Base-by-base conservation (phyloP, 2,113 vertebrate genomes). In the Crocuta crocuta region DNA sequence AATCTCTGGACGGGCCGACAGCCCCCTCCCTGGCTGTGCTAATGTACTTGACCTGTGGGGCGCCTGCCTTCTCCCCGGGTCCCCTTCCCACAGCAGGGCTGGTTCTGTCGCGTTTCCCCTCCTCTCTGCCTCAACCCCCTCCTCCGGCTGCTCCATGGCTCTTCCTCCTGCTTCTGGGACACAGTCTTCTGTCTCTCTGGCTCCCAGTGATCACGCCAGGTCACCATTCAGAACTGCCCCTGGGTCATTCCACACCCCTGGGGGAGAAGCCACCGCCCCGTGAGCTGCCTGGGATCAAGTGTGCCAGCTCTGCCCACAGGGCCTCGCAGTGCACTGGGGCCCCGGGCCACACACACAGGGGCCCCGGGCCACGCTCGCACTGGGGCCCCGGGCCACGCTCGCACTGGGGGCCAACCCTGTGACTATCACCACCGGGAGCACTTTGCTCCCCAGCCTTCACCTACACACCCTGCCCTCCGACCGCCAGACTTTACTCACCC, bases 1-100 rank as follows among this genome's bases (percentile, higher is more conserved):
- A 16, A 9, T 4, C 66, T 50, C 61, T 2, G 7, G 15, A 3
- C 50, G 3, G 1, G 50, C 65, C 0, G 0, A 0, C 0, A 5
- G 11, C 45, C 7, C 10, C 21, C 24, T 0, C 10, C 21, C 24
- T 0, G 4, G 63, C 53, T 11, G 12, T 19, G 7, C 13, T 23
- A 2, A 43, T 65, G 83, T 11, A 63, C 76, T 45, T 7, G n/a
- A 21, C 21, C 35, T 16, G 17, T 0, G 35, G 53, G 82, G 26
- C 68, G 6, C 8, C 48, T 19, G 82, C 24, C 45, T 5, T 1
- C 70, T 13, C 61, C 86, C 1, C 17, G 55, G 4, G 24, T 28
- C 4, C 63, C 71, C 31, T 5, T 5, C 4, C 26, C 10, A 31
- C n/a, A 45, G 50, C 61, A 0, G 0, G 31, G 1, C 7, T 0